phyloP scores from a whole-genome alignment of 2,797 vertebrate genomes.

The Parauchenoglanis ngamensis region DNA sequence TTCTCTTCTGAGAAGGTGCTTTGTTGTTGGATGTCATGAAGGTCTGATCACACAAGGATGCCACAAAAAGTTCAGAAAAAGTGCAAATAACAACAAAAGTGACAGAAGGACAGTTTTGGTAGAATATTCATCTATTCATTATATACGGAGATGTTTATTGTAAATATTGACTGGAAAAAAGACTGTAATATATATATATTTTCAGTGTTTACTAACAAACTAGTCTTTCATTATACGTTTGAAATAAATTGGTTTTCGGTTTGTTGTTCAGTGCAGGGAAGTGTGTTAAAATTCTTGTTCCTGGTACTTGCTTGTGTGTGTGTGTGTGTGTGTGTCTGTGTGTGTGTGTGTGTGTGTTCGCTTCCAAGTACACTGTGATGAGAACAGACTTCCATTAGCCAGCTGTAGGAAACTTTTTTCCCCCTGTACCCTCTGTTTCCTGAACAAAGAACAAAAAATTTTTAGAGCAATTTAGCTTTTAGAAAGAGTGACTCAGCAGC shows the following conservation, averaged over 20 bases:
- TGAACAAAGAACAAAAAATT: constrained; percentile 1
- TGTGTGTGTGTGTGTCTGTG: not conserved
- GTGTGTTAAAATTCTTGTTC: not conserved
- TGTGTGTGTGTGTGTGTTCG: not conserved
- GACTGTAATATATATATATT: not conserved
- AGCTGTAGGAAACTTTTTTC: constrained; percentile 13
- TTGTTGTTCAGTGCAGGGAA: not conserved
- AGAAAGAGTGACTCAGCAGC: constrained; percentile 41
- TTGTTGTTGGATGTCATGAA: not conserved
- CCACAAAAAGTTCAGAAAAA: not conserved
- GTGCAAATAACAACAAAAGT: not conserved
- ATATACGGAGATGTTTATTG: not conserved
- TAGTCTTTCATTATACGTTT: not conserved
- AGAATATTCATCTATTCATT: not conserved
- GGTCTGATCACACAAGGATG: not conserved
- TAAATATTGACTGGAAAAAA: not conserved
- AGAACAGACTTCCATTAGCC: constrained; percentile 20
- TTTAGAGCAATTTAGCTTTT: constrained; percentile 9
- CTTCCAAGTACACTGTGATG: not conserved
- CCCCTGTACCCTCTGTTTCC: not conserved
- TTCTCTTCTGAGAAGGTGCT: not conserved
- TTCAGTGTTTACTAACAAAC: not conserved
- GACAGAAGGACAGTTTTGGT: not conserved
- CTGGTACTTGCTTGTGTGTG: not conserved
- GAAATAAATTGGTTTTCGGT: not conserved